Evolutionary conservation across 1,140 invertebrate species (phyloP).

Genomic region (Drosophila jambulina): DNA sequence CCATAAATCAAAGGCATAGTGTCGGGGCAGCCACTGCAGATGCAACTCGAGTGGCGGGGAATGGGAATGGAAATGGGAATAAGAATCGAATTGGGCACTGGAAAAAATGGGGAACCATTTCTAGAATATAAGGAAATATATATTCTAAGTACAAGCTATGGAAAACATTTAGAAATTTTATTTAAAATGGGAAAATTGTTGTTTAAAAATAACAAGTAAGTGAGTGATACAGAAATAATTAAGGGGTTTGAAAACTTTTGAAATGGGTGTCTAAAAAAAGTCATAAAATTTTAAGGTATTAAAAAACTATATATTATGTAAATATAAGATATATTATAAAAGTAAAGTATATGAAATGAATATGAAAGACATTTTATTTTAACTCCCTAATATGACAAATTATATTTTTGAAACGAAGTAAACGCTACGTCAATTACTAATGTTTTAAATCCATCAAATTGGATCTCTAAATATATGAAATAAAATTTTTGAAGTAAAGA

Average conservation of each 20-base stretch:
- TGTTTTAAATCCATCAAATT: no score
- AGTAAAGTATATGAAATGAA: no score
- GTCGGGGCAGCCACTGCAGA: constrained; percentile 30
- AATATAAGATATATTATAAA: no score
- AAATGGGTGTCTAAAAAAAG: background rate
- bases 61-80: constrained; percentile 24
- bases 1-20: constrained; percentile 74
- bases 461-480: no score
- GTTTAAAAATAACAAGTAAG: background rate
- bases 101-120: background rate
- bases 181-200: background rate
- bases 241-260: background rate
- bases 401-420: no score
- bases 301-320: no score
- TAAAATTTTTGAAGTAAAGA: no score
- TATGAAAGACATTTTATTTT: no score
- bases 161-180: background rate
- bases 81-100: constrained; percentile 22
- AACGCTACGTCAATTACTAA: no score
- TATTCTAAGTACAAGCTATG: background rate
- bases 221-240: background rate
- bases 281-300: no score
- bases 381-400: no score
- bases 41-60: constrained; percentile 14
- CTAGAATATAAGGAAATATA: background rate